A percentile compares a stretch with the other conserved stretches of the same genome.
Conservation (phyloP, 2,113 vertebrate genomes). For the Sturnus vulgaris region DNA sequence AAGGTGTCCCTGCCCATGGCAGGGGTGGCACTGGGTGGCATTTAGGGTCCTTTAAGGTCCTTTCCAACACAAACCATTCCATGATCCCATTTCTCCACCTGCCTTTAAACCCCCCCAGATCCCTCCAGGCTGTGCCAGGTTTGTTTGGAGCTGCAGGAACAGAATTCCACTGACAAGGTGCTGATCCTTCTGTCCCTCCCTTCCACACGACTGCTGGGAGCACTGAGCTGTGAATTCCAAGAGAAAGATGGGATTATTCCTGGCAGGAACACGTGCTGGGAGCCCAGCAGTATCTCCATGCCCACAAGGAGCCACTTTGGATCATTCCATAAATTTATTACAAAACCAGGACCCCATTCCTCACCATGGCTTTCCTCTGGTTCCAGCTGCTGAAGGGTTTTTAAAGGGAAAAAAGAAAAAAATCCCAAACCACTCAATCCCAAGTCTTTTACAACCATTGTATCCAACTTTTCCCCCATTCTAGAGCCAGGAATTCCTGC, state of each 20-base stretch:
- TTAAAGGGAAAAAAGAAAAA: not conserved
- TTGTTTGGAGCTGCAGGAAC: not conserved
- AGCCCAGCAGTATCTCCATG: slow-evolving; percentile 1
- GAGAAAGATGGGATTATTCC: not conserved
- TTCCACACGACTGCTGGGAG: not conserved
- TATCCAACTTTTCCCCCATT: not conserved
- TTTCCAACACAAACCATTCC: not conserved
- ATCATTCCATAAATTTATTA: slow-evolving; percentile 19
- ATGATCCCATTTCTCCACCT: not conserved
- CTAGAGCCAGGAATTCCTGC: not conserved
- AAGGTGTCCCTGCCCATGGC: not conserved
- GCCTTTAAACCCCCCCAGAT: fast-evolving
- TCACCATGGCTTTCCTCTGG: not conserved
- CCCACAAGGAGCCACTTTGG: not conserved
- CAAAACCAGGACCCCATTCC: not conserved
- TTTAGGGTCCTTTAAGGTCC: not conserved
- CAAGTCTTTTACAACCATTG: not conserved
- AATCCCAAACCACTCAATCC: not conserved
- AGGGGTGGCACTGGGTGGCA: not conserved
- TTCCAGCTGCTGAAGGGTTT: not conserved
- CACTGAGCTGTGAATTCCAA: not conserved
- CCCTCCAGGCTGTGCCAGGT: not conserved
- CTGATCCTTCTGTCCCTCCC: not conserved
- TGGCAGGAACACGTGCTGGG: not conserved
- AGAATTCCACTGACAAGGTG: not conserved